Conservation (phyloP, 2,113 vertebrate genomes). For the Spizaetus ornatus region DNA sequence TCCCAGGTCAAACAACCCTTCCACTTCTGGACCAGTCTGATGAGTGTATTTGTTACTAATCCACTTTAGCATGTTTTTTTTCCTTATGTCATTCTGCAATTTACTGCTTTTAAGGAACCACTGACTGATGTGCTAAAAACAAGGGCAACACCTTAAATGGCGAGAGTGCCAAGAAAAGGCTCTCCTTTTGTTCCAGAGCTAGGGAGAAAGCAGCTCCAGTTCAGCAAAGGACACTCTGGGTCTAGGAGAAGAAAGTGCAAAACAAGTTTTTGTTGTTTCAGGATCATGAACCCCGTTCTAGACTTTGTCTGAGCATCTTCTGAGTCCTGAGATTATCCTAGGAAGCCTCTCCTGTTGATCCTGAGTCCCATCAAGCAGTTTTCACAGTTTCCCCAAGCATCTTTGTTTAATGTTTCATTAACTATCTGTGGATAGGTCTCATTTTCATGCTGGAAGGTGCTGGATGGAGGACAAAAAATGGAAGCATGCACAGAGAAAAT, state of each 20-base stretch:
- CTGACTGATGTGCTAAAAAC: neutral
- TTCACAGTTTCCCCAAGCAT: neutral
- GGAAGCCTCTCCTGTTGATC: neutral
- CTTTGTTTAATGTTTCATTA: neutral
- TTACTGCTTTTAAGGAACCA: neutral
- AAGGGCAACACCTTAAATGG: neutral
- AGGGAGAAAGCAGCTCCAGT: neutral
- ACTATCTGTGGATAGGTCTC: neutral
- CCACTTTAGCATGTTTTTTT: neutral
- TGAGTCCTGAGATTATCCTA: neutral
- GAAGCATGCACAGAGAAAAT: neutral
- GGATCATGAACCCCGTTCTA: neutral
- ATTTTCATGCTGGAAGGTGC: neutral
- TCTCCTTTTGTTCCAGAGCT: neutral
- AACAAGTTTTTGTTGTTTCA: neutral
- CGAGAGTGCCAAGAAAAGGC: neutral
- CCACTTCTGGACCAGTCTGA: neutral
- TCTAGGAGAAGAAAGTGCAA: neutral
- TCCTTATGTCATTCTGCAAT: neutral
- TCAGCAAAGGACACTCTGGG: neutral
- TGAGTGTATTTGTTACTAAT: neutral
- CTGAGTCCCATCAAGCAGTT: neutral
- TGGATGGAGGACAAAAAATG: neutral
- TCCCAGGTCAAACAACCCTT: neutral
- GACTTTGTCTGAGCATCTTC: neutral